Evolutionary conservation across 2,113 vertebrate genomes (phyloP).

Genomic region (Cryptotis parvus): DNA sequence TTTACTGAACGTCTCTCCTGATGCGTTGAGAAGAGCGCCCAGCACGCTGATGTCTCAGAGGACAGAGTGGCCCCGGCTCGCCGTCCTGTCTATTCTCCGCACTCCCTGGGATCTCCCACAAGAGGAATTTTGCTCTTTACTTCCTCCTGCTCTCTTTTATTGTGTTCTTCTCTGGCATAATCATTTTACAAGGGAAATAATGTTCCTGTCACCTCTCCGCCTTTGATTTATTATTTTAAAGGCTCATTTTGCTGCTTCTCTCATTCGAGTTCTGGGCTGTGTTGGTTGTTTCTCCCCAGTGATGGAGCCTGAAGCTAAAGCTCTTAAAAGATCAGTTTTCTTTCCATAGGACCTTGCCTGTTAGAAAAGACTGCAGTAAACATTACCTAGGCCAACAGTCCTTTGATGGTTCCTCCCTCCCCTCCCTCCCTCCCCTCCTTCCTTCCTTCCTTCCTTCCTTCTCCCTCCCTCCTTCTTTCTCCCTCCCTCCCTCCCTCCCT

Average conservation of each 20-base stretch:
- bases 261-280: background rate
- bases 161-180: background rate
- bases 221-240: constrained; percentile 27
- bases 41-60: no score
- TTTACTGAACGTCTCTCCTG: background rate
- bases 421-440: no score
- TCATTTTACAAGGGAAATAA: background rate
- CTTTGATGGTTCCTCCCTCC: no score
- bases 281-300: background rate
- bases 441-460: no score
- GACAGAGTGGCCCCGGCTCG: background rate
- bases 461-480: no score
- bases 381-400: no score
- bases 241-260: background rate
- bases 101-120: background rate
- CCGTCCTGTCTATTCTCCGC: background rate
- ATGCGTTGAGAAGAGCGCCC: background rate
- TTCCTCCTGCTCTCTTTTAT: background rate
- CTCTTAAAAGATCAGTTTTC: constrained; percentile 1
- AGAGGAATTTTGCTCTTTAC: background rate
- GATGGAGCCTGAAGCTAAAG: background rate
- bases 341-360: background rate
- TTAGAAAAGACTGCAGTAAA: no score
- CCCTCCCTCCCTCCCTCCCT: no score
- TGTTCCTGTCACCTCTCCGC: background rate